Evolutionary conservation across 2,888 invertebrate species (phyloP).

Genomic region (Hirtodrosophila duncani): DNA sequence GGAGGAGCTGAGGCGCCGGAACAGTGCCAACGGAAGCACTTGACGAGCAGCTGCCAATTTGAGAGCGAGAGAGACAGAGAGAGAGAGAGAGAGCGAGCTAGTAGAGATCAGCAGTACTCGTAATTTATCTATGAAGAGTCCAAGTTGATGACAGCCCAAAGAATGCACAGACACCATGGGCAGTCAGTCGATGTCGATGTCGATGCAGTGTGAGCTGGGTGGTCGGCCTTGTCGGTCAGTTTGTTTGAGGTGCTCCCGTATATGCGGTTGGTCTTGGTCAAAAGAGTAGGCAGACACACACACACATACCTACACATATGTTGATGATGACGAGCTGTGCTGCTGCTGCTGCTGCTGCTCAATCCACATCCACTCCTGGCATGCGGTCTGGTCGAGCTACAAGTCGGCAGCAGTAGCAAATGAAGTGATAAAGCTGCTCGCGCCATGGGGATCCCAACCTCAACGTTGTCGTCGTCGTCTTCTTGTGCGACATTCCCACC

Average conservation of each 20-base stretch:
- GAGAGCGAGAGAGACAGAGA: constrained; percentile 20
- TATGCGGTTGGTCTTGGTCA: constrained; percentile 38
- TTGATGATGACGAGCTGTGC: constrained; percentile 51
- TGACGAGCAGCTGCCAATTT: constrained; percentile 70
- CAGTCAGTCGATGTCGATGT: constrained; percentile 38
- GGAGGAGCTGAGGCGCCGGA: constrained; percentile 64
- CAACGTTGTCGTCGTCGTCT: constrained; percentile 14
- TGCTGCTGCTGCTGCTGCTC: constrained; percentile 27
- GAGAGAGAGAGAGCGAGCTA: constrained; percentile 6
- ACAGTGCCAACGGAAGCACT: constrained; percentile 65
- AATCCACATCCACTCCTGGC: constrained; percentile 65
- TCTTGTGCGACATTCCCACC: constrained; percentile 71
- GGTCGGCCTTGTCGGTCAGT: constrained; percentile 42
- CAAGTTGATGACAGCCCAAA: constrained; percentile 69
- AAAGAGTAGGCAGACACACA: constrained; percentile 8
- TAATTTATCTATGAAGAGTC: constrained; percentile 47
- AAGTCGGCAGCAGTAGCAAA: constrained; percentile 60
- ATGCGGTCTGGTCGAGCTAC: constrained; percentile 72
- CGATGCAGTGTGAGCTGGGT: constrained; percentile 44
- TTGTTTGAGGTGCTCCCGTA: constrained; percentile 41
- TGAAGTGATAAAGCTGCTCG: constrained; percentile 73
- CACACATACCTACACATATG: constrained; percentile 42
- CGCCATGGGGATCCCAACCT: constrained; percentile 54
- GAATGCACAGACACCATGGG: constrained; percentile 65
- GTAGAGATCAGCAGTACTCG: constrained; percentile 18